Evolutionary conservation across 2,797 vertebrate genomes (phyloP).

Genomic region (Argya squamiceps): DNA sequence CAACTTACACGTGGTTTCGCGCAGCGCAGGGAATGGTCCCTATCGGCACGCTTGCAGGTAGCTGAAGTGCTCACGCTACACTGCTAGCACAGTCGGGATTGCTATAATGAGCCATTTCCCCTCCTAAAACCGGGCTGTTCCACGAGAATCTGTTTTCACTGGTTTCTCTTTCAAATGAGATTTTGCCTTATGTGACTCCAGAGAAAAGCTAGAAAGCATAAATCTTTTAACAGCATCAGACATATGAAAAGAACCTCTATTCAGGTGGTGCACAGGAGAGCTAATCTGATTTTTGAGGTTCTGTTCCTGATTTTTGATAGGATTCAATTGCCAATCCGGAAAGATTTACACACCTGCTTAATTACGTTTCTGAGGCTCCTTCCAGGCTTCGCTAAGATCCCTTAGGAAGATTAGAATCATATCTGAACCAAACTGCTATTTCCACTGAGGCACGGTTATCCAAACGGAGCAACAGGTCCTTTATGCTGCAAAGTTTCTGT

Average conservation of each 20-base stretch:
- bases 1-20: background rate
- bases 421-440: background rate
- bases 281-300: background rate
- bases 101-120: background rate
- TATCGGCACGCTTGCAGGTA: background rate
- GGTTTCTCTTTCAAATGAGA: background rate
- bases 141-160: background rate
- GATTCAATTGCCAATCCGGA: background rate
- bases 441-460: background rate
- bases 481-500: background rate
- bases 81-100: background rate
- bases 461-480: background rate
- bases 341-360: background rate
- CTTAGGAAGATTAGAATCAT: background rate
- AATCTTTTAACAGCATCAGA: background rate
- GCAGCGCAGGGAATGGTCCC: background rate
- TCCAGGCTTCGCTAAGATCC: background rate
- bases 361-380: background rate
- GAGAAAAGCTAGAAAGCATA: background rate
- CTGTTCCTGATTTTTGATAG: background rate
- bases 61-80: accelerated
- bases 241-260: background rate
- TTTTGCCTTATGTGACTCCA: background rate
- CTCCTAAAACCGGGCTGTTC: background rate
- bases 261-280: background rate